Evolutionary conservation across 1,140 invertebrate species (phyloP).

Genomic region (Diorhabda sublineata): DNA sequence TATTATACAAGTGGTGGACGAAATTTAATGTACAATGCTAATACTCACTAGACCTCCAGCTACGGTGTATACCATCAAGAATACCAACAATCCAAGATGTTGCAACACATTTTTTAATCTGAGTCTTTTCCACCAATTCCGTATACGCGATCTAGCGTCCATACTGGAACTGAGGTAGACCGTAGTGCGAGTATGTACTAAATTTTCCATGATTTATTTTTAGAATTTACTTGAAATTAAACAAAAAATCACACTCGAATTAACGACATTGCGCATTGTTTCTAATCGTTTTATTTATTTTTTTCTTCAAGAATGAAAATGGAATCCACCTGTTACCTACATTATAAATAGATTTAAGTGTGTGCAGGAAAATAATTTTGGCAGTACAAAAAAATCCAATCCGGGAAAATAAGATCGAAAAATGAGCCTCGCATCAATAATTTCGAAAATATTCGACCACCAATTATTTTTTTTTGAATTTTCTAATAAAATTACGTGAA

Average conservation of each 20-base stretch:
- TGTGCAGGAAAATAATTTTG: no score
- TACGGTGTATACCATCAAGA: constrained; percentile 68
- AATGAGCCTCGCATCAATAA: no score
- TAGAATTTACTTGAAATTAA: constrained; percentile 3
- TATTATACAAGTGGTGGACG: background rate
- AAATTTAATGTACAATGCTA: background rate
- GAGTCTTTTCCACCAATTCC: constrained; percentile 49
- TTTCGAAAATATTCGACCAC: no score
- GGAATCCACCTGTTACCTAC: background rate
- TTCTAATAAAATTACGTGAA: no score
- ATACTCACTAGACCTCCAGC: constrained; percentile 68
- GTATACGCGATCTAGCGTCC: constrained; percentile 38
- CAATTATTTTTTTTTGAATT: no score
- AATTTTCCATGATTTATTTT: constrained; percentile 19
- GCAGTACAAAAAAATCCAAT: no score
- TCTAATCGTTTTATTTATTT: background rate
- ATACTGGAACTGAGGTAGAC: constrained; percentile 37
- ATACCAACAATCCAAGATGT: constrained; percentile 65
- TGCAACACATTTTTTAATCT: constrained; percentile 59
- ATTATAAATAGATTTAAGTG: no score
- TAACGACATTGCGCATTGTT: background rate
- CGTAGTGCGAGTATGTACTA: constrained; percentile 27
- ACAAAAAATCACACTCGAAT: background rate
- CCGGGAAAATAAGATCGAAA: no score
- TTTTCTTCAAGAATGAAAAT: background rate